Percentiles rank a stretch among this genome's conserved stretches.
Conservation (phyloP, 2,113 vertebrate genomes). For the Hepsetus odoe region DNA sequence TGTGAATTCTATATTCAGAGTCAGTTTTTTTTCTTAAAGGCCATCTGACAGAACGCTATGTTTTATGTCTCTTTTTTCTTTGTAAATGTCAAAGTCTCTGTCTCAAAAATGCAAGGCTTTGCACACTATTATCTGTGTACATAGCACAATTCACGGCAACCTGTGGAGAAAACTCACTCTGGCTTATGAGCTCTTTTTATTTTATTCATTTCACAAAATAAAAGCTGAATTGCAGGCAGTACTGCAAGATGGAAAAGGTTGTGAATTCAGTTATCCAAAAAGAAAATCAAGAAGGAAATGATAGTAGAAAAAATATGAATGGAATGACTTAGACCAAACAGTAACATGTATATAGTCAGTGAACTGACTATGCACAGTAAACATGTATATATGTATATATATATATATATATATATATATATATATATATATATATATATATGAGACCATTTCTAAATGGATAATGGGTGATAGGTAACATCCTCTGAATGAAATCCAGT, state of each 20-base stretch:
- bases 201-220: neutral
- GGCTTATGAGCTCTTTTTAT: neutral
- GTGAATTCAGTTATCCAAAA: slow-evolving; percentile 41
- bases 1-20: slow-evolving; percentile 20
- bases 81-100: slow-evolving; percentile 46
- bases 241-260: slow-evolving; percentile 47
- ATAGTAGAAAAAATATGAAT: slow-evolving; percentile 31
- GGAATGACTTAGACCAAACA: neutral
- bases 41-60: slow-evolving; percentile 32
- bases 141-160: slow-evolving; percentile 22
- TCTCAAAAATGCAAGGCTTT: slow-evolving; percentile 41
- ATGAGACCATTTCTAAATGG: too few relatives aligned
- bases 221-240: slow-evolving; percentile 12
- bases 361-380: neutral
- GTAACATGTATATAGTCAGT: neutral
- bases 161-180: neutral
- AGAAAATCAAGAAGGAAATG: slow-evolving; percentile 19
- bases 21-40: slow-evolving; percentile 36
- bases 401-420: too few relatives aligned
- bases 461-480: too few relatives aligned
- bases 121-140: slow-evolving; percentile 31
- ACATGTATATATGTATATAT: too few relatives aligned
- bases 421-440: too few relatives aligned
- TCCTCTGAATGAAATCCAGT: too few relatives aligned
- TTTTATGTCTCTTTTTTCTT: slow-evolving; percentile 30